A percentile compares a stretch with the other conserved stretches of the same genome.
These are phyloP conservation scores for Aurelia coerulea DNA, from an alignment of 30 jellyfish, hydroid and myxozoan species.

Conservation along the genomic window DNA sequence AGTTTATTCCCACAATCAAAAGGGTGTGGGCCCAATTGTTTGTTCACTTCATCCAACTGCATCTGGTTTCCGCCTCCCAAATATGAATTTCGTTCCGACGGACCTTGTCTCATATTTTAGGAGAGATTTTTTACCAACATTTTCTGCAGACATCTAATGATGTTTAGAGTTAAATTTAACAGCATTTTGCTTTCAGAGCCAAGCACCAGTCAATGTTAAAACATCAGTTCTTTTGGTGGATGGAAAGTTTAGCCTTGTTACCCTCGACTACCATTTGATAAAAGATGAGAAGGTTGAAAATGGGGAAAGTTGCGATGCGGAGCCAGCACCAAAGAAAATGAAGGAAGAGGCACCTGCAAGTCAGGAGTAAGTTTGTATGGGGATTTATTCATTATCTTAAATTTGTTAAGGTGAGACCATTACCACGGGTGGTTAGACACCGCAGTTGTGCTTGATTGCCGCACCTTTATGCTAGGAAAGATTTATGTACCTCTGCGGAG, in stretches of 20 bases:
- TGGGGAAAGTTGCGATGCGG: constrained; percentile 13
- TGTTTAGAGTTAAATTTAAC: neutral
- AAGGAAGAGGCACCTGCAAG: constrained; percentile 54
- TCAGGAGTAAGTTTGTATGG: constrained; percentile 17
- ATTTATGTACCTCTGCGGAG: no score
- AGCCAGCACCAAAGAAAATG: constrained; percentile 51
- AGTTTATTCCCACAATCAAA: no score
- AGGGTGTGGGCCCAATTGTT: no score
- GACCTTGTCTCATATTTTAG: no score
- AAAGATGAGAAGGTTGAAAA: constrained; percentile 45
- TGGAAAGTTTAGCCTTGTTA: constrained; percentile 83
- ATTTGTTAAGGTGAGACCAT: neutral
- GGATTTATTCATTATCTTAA: no score
- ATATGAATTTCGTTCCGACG: no score
- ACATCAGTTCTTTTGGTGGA: constrained; percentile 98
- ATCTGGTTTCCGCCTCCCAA: no score
- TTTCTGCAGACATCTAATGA: neutral
- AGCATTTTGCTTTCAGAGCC: constrained; percentile 68
- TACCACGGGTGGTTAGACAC: neutral
- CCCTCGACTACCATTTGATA: constrained; percentile 83
- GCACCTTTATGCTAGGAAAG: no score
- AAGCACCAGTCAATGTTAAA: constrained; percentile 85
- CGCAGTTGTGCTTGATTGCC: no score
- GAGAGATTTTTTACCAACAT: neutral
- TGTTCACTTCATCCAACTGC: no score